Evolutionary conservation across 1,140 invertebrate species (phyloP).

Genomic region (Listronotus oregonensis): DNA sequence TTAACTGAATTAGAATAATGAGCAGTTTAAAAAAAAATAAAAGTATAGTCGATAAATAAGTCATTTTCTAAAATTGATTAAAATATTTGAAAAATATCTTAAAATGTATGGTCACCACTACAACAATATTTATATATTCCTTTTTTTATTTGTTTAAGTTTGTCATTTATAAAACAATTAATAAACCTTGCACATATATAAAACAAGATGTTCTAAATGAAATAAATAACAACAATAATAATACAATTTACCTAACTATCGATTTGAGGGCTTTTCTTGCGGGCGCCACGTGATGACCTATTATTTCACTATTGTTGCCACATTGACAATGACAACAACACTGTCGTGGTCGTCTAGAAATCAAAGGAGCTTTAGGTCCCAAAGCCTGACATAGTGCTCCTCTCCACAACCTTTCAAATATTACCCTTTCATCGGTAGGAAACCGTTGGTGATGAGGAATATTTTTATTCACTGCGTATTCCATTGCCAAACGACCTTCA

Average conservation of each 20-base stretch:
- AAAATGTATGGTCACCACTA: no score
- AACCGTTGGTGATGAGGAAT: constrained; percentile 35
- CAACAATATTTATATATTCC: no score
- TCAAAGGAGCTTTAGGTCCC: constrained; percentile 50
- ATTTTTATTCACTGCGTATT: constrained; percentile 4
- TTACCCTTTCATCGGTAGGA: constrained; percentile 61
- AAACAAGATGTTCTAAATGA: not conserved
- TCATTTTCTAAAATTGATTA: no score
- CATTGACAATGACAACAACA: constrained; percentile 58
- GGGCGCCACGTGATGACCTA: constrained; percentile 26
- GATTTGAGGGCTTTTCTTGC: constrained; percentile 57
- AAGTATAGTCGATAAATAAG: no score
- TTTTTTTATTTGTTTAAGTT: no score
- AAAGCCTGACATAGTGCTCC: constrained; percentile 61
- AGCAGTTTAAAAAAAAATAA: no score
- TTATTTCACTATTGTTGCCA: constrained; percentile 19
- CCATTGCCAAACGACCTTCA: constrained; percentile 13
- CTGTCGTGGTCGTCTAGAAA: constrained; percentile 41
- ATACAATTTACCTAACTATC: constrained; percentile 65
- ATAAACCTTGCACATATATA: no score
- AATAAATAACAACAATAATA: not conserved
- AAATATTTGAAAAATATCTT: no score
- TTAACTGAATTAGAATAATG: no score
- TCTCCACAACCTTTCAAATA: constrained; percentile 68
- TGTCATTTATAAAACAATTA: no score